Evolutionary conservation across 2,888 invertebrate species (phyloP).

Genomic region (Oligia strigilis): DNA sequence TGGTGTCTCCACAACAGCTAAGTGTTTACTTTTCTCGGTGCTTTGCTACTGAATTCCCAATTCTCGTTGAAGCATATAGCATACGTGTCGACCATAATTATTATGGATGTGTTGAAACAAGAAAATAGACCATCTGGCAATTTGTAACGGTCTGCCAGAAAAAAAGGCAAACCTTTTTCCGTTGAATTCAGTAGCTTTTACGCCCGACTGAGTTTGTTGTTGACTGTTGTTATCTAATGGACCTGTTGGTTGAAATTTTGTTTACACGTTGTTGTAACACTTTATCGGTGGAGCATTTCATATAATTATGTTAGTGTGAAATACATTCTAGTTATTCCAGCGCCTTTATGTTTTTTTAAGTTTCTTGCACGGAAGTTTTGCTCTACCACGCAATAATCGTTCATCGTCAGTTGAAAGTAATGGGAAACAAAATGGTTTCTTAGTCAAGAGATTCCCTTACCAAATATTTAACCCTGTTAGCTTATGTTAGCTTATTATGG

Average conservation of each 20-base stretch:
- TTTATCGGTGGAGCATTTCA: conserved; percentile 36
- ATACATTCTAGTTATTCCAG: conserved; percentile 13
- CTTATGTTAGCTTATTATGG: background rate
- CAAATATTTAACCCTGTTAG: background rate
- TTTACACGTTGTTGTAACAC: conserved; percentile 61
- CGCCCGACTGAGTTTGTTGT: conserved; percentile 76
- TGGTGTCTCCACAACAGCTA: conserved; percentile 49
- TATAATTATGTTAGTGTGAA: conserved; percentile 40
- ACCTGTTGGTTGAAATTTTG: conserved; percentile 70
- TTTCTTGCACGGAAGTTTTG: background rate
- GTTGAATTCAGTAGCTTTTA: conserved; percentile 88
- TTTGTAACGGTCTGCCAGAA: conserved; percentile 85
- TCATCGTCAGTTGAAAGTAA: background rate
- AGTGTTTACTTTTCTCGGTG: conserved; percentile 66
- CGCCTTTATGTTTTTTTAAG: background rate
- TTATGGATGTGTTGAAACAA: conserved; percentile 82
- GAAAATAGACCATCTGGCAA: conserved; percentile 87
- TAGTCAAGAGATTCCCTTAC: background rate
- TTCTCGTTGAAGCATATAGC: conserved; percentile 78
- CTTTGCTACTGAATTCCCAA: conserved; percentile 75
- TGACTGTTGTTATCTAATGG: conserved; percentile 71
- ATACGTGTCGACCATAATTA: conserved; percentile 83
- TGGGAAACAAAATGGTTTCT: background rate
- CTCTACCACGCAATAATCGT: background rate
- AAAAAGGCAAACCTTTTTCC: conserved; percentile 81